Base-by-base conservation (phyloP, 2,888 invertebrate species). In the Drosophila anomalipes region DNA sequence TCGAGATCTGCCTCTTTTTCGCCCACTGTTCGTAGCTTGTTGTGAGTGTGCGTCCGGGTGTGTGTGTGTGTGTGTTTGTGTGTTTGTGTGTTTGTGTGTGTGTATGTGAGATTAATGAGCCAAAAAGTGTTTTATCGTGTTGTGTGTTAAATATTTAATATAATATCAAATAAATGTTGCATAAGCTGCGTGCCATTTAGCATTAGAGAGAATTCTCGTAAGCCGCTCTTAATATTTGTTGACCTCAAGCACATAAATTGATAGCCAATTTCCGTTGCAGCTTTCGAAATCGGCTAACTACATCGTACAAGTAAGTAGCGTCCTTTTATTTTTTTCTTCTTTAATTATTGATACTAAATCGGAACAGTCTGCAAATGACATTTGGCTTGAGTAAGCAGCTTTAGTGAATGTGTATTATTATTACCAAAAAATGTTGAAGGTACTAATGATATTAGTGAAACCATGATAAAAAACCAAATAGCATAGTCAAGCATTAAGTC, bases 41-140 rank as follows among this genome's bases (percentile, higher is more conserved):
- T 67, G 22, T 44, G 32, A 26, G 12, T 56, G 32, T 56, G 44
- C 7, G 44, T 47, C 22, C 44, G 44, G 3, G 44, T 16, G 57
- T 33, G 33, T 64, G 37, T 35, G 28, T 53, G 47, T 52, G 47
- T 56, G 28, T 53, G 47, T 52, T 41, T 56, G 28, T 32, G 14
- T 26, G 52, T 37, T 16, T 61, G 51, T 30, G 44, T n/a, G 37
- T 37, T n/a, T 26, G 28, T 54, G 33, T 68, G 62, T 70, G 60
- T 77, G 74, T 67, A 44, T 68, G 51, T 73, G 75, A 79, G 91
- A 82, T 84, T 89, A 87, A 87, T 87, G 89, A 89, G 91, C 81
- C 82, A 79, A 84, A 90, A 87, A 90, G 89, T 87, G 85, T 90
- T 87, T 86, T 86, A 90, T 87, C 87, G 86, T 86, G 86, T 88